Conservation (phyloP, 2,797 vertebrate species). For the Schizopygopsis malacanthus region DNA sequence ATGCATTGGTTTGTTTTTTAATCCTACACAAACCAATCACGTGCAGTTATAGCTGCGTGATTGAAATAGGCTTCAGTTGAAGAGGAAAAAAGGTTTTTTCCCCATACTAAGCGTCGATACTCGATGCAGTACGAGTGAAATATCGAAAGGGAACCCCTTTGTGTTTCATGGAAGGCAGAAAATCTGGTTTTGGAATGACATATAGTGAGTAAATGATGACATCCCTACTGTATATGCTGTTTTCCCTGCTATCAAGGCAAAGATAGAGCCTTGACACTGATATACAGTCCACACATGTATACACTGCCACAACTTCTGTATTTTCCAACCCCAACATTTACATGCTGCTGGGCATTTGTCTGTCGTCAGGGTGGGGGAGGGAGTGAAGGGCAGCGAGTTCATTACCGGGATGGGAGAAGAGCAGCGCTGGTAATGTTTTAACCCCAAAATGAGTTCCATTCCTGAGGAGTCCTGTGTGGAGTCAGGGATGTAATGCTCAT, state of each 20-base stretch:
- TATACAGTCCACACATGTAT: conserved; percentile 33
- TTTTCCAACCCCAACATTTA: conserved; percentile 70
- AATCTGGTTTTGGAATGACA: background rate
- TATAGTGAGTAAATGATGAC: background rate
- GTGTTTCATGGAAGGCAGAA: background rate
- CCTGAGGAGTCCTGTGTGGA: conserved; percentile 65
- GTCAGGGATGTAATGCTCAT: conserved; percentile 76
- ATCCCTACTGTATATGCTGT: background rate
- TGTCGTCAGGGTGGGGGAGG: conserved; percentile 69
- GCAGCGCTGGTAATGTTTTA: conserved; percentile 75
- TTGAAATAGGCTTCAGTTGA: too few species aligned
- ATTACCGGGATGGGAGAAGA: conserved; percentile 71
- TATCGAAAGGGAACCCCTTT: background rate
- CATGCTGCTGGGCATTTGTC: conserved; percentile 77
- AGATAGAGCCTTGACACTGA: conserved; percentile 50
- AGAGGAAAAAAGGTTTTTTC: too few species aligned
- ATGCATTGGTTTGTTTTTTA: too few species aligned
- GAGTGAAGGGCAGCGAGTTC: conserved; percentile 55
- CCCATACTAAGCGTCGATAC: too few species aligned
- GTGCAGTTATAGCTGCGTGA: too few species aligned
- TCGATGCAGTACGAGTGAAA: too few species aligned
- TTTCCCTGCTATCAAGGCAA: background rate
- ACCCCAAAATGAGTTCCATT: conserved; percentile 78
- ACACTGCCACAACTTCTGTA: conserved; percentile 59
- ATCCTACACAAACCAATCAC: too few species aligned